These are phyloP conservation scores for Rhinolophus ferrumequinum DNA, from an alignment of 2,113 vertebrate species.

Conservation along the genomic window DNA sequence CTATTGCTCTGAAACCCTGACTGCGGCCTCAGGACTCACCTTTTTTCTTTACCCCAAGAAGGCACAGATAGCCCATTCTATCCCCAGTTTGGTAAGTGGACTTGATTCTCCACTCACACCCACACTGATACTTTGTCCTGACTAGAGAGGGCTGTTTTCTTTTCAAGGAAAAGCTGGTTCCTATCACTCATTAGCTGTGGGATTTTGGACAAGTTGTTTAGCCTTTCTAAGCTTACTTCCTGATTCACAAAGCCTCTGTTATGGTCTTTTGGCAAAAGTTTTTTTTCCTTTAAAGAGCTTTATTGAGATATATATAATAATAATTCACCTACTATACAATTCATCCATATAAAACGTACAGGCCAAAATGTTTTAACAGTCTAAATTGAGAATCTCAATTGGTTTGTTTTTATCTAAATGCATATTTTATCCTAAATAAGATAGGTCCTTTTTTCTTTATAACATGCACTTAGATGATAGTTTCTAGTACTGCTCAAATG, in stretches of 20 bases:
- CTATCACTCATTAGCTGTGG: neutral
- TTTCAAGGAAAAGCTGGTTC: constrained; percentile 18
- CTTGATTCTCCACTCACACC: neutral
- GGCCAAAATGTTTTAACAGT: neutral
- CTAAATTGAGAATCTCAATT: constrained; percentile 26
- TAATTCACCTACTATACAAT: neutral
- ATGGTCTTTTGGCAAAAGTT: neutral
- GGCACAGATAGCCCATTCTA: neutral
- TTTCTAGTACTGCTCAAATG: constrained; percentile 15
- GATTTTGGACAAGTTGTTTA: constrained; percentile 1
- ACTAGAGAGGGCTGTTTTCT: neutral
- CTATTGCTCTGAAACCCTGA: neutral
- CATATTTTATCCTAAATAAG: constrained; percentile 13
- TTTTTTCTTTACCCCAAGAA: neutral
- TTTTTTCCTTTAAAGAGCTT: constrained; percentile 1
- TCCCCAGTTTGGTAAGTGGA: neutral
- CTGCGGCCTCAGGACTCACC: neutral
- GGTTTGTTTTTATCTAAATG: constrained; percentile 15
- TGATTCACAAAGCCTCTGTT: neutral
- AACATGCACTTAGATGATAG: neutral
- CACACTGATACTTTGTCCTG: neutral
- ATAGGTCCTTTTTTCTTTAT: neutral
- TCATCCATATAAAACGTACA: neutral
- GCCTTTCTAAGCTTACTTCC: neutral
- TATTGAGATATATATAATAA: neutral